A percentile compares a stretch with the other conserved stretches of the same genome.
Evolutionary conservation across 1,140 invertebrate species (phyloP).

Genomic region (Bombus consobrinus): DNA sequence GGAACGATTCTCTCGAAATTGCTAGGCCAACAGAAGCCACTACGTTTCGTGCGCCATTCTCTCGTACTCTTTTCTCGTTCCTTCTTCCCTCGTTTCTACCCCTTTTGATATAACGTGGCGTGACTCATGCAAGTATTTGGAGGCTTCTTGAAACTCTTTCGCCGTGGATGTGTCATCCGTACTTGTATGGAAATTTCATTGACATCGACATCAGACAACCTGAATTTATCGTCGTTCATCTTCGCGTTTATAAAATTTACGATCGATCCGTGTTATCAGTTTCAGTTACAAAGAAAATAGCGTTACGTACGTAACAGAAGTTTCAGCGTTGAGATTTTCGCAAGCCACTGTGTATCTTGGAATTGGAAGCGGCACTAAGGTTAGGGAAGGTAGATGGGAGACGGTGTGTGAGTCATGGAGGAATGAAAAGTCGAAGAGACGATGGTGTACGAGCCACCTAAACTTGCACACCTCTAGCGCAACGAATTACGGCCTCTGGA

Average conservation of each 20-base stretch:
- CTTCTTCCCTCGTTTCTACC: neutral
- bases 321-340: too few relatives aligned
- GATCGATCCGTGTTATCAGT: too few relatives aligned
- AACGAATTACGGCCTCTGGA: constrained; percentile 44
- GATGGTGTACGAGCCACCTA: neutral
- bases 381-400: too few relatives aligned
- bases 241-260: too few relatives aligned
- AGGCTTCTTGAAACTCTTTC: neutral
- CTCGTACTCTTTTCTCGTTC: neutral
- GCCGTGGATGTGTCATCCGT: neutral
- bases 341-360: too few relatives aligned
- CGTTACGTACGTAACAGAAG: too few relatives aligned
- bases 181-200: neutral
- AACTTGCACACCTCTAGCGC: constrained; percentile 17
- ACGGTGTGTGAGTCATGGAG: neutral
- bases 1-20: constrained; percentile 10
- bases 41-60: neutral
- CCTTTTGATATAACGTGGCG: neutral
- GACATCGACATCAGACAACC: rapidly evolving
- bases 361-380: neutral
- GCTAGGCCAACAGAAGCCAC: neutral
- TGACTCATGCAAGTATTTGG: neutral
- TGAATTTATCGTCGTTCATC: neutral
- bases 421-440: neutral
- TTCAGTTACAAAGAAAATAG: too few relatives aligned